A percentile compares a stretch with the other conserved stretches of the same genome.
Evolutionary conservation across 2,797 vertebrate genomes (phyloP).

Genomic region (Macroramphosus scolopax): DNA sequence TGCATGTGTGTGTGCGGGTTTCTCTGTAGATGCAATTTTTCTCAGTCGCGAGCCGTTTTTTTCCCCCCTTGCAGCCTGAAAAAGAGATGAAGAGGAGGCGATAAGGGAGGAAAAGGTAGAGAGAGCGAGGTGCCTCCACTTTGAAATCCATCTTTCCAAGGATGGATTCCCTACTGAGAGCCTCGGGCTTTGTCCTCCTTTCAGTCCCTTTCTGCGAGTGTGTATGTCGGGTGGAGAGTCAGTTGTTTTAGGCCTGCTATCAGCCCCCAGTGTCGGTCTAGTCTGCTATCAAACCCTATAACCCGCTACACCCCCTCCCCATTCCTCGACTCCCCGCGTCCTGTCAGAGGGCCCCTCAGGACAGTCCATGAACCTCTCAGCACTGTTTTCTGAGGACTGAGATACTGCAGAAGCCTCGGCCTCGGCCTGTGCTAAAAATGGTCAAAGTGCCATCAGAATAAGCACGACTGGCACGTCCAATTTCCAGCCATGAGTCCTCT

Average conservation of each 20-base stretch:
- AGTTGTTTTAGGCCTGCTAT: conserved; percentile 53
- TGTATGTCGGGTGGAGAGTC: conserved; percentile 39
- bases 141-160: conserved; percentile 66
- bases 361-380: conserved; percentile 52
- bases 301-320: not conserved
- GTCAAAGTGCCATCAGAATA: conserved; percentile 20
- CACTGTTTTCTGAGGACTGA: conserved; percentile 14
- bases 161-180: conserved; percentile 67
- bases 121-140: conserved; percentile 50
- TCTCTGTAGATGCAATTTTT: no score
- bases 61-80: conserved; percentile 29
- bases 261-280: conserved; percentile 52
- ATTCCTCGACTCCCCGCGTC: conserved; percentile 15
- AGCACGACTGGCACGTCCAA: conserved; percentile 15
- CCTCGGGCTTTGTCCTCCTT: conserved; percentile 68
- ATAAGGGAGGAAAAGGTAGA: conserved; percentile 42
- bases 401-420: conserved; percentile 11
- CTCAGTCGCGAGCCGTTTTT: conserved; percentile 34
- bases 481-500: conserved; percentile 19
- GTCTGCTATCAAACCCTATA: conserved; percentile 44
- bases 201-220: conserved; percentile 23
- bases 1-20: no score
- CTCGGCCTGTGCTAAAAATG: conserved; percentile 25
- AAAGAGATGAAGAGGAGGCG: conserved; percentile 36
- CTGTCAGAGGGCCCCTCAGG: conserved; percentile 49